Base-by-base conservation (phyloP, 2,797 vertebrate species). In the Pelobates cultripes region DNA sequence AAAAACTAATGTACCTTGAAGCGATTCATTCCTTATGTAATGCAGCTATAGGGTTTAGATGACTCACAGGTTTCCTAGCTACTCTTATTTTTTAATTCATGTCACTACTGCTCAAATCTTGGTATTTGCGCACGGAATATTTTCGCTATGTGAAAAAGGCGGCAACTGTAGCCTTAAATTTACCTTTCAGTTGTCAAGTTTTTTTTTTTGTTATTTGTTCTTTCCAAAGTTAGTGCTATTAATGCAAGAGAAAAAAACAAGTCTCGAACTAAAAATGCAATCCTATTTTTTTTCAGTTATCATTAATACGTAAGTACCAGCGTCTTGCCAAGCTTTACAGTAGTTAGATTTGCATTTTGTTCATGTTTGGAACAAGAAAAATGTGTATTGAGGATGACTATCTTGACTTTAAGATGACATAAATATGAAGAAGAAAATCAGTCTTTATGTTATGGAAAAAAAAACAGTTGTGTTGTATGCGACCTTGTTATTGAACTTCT, bases 21-120 rank as follows among this genome's bases (percentile, higher is more conserved):
- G 73, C 72, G n/a, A 71, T 79, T 17, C 9, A 28, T 15, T 75
- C 43, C 66, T 70, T 75, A 70, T 75, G 40, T 63, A 83, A 83
- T 17, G 45, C 43, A 68, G 44, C 55, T 57, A 70, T 57, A 70
- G 66, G 47, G 71, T 79, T 79, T n/a, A 44, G 44, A 44, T 75
- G 82, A 83, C 64, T 83, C 82, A 83, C n/a, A 64, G 40, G 61
- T 79, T 63, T 43, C n/a, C 7, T 28, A 44, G 41, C 45, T 75
- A 71, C 57, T 53, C 10, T 51, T 51, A 51, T 51, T 51, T 79
- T 70, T 64, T 75, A 74, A 75, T 77, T 64, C 61, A 51, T 83
- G 77, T 74, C 82, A 79, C 55, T 45, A 71, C 70, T 66, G 55
- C 45, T 79, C 57, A 79, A 45, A 75, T 79, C 82, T 64, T 72